These are phyloP conservation scores for Hippocampus zosterae DNA, from an alignment of 2,113 vertebrate species.

Conservation along the genomic window DNA sequence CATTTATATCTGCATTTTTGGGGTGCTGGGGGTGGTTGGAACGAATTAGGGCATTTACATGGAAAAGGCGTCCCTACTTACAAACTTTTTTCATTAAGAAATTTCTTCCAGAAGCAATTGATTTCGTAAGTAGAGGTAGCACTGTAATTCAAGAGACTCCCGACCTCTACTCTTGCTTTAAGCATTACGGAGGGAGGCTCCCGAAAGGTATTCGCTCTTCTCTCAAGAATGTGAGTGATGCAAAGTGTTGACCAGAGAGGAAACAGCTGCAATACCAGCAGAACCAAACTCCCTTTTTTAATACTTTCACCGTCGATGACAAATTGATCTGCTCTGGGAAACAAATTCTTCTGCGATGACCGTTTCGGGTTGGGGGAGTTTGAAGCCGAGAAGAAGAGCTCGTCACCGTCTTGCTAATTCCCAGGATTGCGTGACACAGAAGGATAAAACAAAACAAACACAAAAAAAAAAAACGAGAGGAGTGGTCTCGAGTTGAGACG, in stretches of 20 bases:
- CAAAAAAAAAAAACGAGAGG: neutral
- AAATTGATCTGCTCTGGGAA: constrained; percentile 46
- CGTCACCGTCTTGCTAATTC: constrained; percentile 11
- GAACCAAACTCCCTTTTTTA: neutral
- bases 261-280: neutral
- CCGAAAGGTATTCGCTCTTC: constrained; percentile 48
- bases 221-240: constrained; percentile 45
- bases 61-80: too few relatives aligned
- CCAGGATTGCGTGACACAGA: constrained; percentile 37
- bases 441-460: constrained; percentile 26
- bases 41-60: too few relatives aligned
- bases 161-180: too few relatives aligned
- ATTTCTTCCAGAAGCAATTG: too few relatives aligned
- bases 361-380: constrained; percentile 1
- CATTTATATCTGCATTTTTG: too few relatives aligned
- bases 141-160: constrained; percentile 8
- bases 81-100: too few relatives aligned
- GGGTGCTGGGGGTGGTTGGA: too few relatives aligned
- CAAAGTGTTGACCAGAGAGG: constrained; percentile 16
- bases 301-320: constrained; percentile 4
- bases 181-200: constrained; percentile 33
- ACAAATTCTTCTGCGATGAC: constrained; percentile 55
- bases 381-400: neutral
- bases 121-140: too few relatives aligned
- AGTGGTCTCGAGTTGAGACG: constrained; percentile 33